phyloP scores from a whole-genome alignment of 2,797 vertebrate genomes.

The Molossus molossus region DNA sequence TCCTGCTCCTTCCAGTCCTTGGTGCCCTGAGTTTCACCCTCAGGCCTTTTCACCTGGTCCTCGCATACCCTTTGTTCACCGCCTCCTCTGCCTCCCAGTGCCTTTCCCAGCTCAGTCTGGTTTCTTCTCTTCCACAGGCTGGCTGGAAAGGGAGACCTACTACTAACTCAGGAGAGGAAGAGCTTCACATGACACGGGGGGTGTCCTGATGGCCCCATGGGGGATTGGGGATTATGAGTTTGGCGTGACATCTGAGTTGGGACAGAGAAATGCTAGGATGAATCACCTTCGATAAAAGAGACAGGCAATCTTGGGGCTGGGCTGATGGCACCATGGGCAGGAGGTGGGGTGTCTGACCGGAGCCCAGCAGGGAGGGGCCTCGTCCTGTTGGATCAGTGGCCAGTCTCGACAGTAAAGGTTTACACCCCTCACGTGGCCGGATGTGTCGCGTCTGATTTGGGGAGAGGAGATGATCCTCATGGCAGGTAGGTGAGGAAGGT shows the following conservation, averaged over 20 bases:
- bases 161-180: constrained; percentile 73
- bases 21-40: background rate
- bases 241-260: background rate
- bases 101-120: background rate
- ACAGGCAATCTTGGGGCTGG: background rate
- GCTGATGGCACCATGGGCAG: background rate
- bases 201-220: background rate
- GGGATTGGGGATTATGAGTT: background rate
- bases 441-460: background rate
- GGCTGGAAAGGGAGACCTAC: constrained; percentile 88
- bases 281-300: constrained; percentile 16
- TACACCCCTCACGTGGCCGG: background rate
- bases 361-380: background rate
- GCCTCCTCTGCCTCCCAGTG: too few species aligned
- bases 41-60: background rate
- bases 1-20: background rate
- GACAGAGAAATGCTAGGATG: constrained; percentile 16
- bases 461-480: background rate
- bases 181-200: rapidly evolving
- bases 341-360: background rate
- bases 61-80: background rate
- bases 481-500: background rate
- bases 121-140: constrained; percentile 82
- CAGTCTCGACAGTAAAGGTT: constrained; percentile 69
- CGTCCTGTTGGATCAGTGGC: background rate